Percentiles rank a stretch among this genome's conserved stretches.
Conservation (phyloP, 2,113 vertebrate species). For the Anhinga rufa region DNA sequence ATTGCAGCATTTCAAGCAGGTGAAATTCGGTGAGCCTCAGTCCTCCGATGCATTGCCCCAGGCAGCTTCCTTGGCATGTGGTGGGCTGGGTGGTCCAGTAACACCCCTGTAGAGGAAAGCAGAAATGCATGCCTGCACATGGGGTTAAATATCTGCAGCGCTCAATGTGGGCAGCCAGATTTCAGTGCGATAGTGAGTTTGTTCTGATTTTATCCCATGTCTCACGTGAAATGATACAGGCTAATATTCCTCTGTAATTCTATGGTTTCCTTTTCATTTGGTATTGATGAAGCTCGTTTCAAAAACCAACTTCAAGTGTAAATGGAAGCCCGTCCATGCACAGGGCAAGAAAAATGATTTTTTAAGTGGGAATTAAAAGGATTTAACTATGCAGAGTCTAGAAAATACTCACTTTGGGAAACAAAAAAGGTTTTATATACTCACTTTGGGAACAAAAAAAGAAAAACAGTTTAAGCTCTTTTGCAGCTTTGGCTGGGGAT, state of each 20-base stretch:
- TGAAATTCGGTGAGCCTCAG: neutral
- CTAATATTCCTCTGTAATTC: neutral
- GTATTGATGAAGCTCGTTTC: neutral
- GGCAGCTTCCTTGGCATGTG: accelerated
- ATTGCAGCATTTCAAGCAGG: neutral
- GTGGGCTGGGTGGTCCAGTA: neutral
- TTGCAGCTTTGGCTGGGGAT: neutral
- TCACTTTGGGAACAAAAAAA: neutral
- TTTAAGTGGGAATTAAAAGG: neutral
- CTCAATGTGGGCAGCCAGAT: neutral
- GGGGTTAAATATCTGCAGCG: neutral
- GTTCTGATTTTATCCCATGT: neutral
- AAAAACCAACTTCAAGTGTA: neutral
- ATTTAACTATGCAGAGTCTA: neutral
- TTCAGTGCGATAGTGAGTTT: neutral
- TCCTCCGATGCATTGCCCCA: neutral
- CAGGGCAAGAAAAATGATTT: neutral
- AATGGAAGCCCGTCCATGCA: neutral
- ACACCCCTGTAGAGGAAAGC: neutral
- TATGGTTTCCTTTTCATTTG: neutral
- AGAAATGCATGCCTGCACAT: neutral
- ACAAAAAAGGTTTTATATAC: neutral
- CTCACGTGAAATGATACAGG: neutral
- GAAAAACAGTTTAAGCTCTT: neutral
- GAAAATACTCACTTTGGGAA: neutral